Base-by-base conservation (phyloP, 2,113 vertebrate species). In the Perccottus glenii region DNA sequence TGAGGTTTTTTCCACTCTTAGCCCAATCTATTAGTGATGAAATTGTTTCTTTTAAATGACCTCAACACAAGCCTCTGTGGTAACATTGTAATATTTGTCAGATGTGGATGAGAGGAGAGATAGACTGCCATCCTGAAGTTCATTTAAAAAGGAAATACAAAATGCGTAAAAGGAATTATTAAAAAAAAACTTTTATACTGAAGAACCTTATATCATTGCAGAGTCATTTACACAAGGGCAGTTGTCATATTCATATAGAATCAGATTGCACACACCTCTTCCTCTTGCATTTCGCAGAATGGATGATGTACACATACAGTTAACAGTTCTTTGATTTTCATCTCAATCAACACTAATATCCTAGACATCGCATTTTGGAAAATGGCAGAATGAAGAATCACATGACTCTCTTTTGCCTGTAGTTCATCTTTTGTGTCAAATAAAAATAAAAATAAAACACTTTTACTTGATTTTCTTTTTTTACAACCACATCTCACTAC, bases 401-500 rank as follows among this genome's bases (percentile, higher is more conserved):
- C n/a, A n/a, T n/a, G n/a, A n/a, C n/a, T n/a, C n/a, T n/a, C n/a
- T n/a, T n/a, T n/a, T n/a, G n/a, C n/a, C n/a, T n/a, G n/a, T n/a
- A n/a, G n/a, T n/a, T n/a, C n/a, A n/a, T n/a, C n/a, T n/a, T n/a
- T n/a, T n/a, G n/a, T n/a, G n/a, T n/a, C n/a, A n/a, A 96, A 95
- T 94, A 91, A 95, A 95, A 77, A 72, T 93, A 89, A 90, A 90
- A 93, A 94, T 95, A 69, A 94, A 92, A 95, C 93, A 95, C 92
- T 93, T 95, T 82, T 80, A 75, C 84, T 77, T 14, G 50, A 63
- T 67, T 75, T 51, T 50, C n/a, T n/a, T 65, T 77, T 10, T 61
- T 78, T 95, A 95, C 94, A 96, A 96, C 96, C 95, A 96, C 95
- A 93, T 95, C 92, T 95, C 94, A 96, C 94, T 94, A 96, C 93